Base-by-base conservation (phyloP, 1,140 invertebrate genomes). In the Macrotrachela quadricornifera region DNA sequence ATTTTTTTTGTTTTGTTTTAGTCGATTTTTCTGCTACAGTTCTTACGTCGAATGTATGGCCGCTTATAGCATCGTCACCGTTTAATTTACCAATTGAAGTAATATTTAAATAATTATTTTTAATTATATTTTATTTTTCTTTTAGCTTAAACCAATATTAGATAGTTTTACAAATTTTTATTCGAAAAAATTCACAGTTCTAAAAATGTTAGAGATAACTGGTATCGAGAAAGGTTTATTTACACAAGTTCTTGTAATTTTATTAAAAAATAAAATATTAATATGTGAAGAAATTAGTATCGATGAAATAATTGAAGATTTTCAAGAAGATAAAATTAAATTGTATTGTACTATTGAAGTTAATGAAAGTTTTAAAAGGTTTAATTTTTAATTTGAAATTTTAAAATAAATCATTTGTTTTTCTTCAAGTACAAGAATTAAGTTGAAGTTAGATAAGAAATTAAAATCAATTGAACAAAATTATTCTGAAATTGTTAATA, bases 361-460 rank as follows among this genome's bases (percentile, higher is more conserved):
- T 30, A 8, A 30, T 30, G 3, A 8, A 30, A 30, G 8, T 30
- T 30, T 30, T 30, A 30, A 30, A 30, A 30, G 21, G 21, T 30
- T 30, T 4, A 30, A 30, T 30, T 30, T 30, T 30, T 30, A 30
- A 4, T 30, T 4, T 30, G 21, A 30, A 30, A 30, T 30, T 30
- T 30, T 30, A 30, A 30, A 4, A n/a, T n/a, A n/a, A n/a, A n/a
- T n/a, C n/a, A 8, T 4, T 4, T 30, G 8, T 30, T 30, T 57
- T 59, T 56, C 62, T 75, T 76, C n/a, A 69, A 87, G 83, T 68
- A 95, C 96, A 76, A 96, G 96, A 69, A 75, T 95, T 40, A 77
- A 90, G 54, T 91, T 99, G 0, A 96, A 96, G 69, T 92, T 97
- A 57, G 97, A 96, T 69, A 83, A 94, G 65, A 90, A 88, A 41